A percentile compares a stretch with the other conserved stretches of the same genome.
Conservation (phyloP, 2,888 invertebrate genomes). For the Actias luna region DNA sequence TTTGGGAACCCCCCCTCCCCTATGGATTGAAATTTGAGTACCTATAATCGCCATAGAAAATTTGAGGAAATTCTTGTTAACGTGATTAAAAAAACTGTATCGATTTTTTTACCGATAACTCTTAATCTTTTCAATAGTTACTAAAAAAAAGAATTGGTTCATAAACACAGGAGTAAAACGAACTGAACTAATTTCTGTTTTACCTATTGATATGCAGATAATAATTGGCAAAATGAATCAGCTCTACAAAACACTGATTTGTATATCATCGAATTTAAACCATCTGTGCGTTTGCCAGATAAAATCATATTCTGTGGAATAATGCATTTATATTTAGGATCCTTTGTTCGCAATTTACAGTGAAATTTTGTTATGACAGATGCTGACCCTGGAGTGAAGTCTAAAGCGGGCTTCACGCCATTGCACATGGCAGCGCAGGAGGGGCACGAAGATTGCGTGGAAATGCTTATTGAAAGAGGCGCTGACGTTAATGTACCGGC, state of each 20-base stretch:
- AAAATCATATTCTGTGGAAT: not conserved
- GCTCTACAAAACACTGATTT: not conserved
- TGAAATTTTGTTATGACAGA: conserved; percentile 40
- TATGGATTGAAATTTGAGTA: too few species aligned
- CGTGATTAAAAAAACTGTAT: too few species aligned
- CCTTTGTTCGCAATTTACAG: not conserved
- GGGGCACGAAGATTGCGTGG: conserved; percentile 97
- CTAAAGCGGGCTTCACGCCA: conserved; percentile 98
- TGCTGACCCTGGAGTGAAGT: conserved; percentile 95
- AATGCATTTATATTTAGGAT: not conserved
- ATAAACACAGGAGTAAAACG: too few species aligned
- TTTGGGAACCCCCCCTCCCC: too few species aligned
- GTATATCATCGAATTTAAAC: not conserved
- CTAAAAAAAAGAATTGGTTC: too few species aligned
- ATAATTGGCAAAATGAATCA: not conserved
- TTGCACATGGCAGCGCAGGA: conserved; percentile 96
- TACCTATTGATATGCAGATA: not conserved
- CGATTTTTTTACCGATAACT: too few species aligned
- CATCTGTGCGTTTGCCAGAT: not conserved
- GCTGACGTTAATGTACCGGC: conserved; percentile 93
- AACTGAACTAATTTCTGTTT: too few species aligned
- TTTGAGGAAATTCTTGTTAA: too few species aligned
- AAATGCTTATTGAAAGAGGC: conserved; percentile 94
- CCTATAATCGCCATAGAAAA: too few species aligned
- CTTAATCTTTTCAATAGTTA: too few species aligned